A percentile compares a stretch with the other conserved stretches of the same genome.
These are phyloP conservation scores for Papilio polyxenes DNA, from an alignment of 1,140 invertebrate species.

Conservation along the genomic window DNA sequence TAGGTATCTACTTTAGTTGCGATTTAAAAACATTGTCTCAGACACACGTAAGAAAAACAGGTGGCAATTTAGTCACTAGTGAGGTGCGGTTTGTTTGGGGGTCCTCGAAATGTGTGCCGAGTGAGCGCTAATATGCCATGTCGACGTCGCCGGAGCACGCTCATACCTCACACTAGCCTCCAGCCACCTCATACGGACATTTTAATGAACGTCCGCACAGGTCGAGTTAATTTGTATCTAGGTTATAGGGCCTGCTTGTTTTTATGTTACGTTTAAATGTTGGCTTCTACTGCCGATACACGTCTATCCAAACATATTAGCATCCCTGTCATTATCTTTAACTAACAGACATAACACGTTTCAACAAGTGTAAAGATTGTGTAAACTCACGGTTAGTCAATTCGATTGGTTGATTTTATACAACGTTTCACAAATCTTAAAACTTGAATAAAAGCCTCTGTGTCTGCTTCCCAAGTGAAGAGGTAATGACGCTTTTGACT, in stretches of 20 bases:
- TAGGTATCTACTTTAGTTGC: no score
- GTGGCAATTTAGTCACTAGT: neutral
- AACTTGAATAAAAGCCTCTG: no score
- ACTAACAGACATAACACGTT: no score
- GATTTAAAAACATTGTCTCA: neutral
- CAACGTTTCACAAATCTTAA: no score
- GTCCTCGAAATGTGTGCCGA: constrained; percentile 30
- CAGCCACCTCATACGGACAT: neutral
- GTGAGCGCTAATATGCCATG: constrained; percentile 33
- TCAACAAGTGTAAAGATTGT: no score
- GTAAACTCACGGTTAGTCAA: no score
- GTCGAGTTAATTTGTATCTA: constrained; percentile 4
- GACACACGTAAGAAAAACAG: neutral
- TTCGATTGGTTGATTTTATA: no score
- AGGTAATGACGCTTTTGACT: no score
- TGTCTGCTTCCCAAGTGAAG: no score
- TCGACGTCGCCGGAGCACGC: constrained; percentile 8
- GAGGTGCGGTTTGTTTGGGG: constrained; percentile 12
- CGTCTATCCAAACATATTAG: no score
- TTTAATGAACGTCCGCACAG: constrained; percentile 23
- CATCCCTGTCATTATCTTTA: no score
- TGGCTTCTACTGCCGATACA: neutral
- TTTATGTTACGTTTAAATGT: neutral
- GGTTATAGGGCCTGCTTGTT: constrained; percentile 11
- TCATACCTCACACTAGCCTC: neutral